Evolutionary conservation across 2,888 invertebrate species (phyloP).

Genomic region (Macrosoma leucophasiata): DNA sequence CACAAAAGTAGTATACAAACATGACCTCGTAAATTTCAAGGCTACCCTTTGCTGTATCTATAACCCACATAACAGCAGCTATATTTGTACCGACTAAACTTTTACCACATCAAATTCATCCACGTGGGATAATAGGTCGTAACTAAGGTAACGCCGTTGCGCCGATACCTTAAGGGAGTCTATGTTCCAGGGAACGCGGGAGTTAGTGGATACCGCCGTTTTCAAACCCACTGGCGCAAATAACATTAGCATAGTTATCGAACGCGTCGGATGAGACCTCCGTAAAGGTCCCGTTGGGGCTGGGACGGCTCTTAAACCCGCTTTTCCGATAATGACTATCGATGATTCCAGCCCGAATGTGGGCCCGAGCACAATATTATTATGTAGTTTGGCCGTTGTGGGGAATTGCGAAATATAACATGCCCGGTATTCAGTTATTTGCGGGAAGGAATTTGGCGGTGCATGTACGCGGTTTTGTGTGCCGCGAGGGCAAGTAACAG

Average conservation of each 20-base stretch:
- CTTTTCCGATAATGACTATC: constrained; percentile 74
- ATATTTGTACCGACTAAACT: too few species aligned
- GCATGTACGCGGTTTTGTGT: constrained; percentile 26
- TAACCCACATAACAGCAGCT: too few species aligned
- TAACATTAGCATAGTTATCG: constrained; percentile 76
- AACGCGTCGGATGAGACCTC: constrained; percentile 69
- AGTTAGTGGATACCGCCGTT: constrained; percentile 61
- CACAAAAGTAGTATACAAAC: too few species aligned
- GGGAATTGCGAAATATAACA: constrained; percentile 66
- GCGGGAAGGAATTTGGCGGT: constrained; percentile 39
- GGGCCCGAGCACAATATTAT: constrained; percentile 68
- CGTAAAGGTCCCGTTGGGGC: constrained; percentile 67
- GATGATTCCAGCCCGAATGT: constrained; percentile 68
- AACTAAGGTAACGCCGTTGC: constrained; percentile 19
- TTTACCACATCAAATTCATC: constrained; percentile 26
- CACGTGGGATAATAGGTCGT: constrained; percentile 24
- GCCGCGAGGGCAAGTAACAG: constrained; percentile 6
- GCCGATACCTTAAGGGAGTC: constrained; percentile 21
- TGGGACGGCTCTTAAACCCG: constrained; percentile 69
- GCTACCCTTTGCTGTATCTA: too few species aligned
- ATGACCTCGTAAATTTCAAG: too few species aligned
- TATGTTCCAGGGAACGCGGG: constrained; percentile 29
- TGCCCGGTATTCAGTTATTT: constrained; percentile 56
- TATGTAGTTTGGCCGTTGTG: constrained; percentile 62
- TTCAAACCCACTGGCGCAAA: constrained; percentile 68